Evolutionary conservation across 2,113 vertebrate species (phyloP), one percentile per base, ranked within the genome.

Genomic region (Vimba vimba): DNA sequence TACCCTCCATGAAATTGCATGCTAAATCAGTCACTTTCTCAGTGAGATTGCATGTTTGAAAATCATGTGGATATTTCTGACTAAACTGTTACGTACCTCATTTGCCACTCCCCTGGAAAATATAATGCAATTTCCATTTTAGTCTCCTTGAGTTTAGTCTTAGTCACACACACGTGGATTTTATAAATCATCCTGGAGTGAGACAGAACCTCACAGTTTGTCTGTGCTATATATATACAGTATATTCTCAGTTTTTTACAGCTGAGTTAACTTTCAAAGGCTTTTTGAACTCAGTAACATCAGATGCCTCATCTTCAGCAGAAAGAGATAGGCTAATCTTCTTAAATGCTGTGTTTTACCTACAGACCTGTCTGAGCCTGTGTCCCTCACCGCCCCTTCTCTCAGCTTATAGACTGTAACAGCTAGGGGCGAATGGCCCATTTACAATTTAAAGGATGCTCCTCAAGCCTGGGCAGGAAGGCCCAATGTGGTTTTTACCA

Each of bases 281-380:
- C 79, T 52, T 33, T 11, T 50, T 82, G 33, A 57, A 45, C 27
- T 87, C 60, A 19, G 50, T n/a, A 87, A 69, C 78, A 64, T 33
- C 30, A 62, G 62, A 75, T 73, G 83, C 79, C 73, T 62, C 76
- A 50, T 79, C 69, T 68, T 85, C 80, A 12, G 23, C n/a, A 9
- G 62, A 11, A 86, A 78, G 59, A 83, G 39, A 74, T 82, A 10
- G 43, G 43, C 43, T 9, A 10, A 68, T 82, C 76, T 86, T 75
- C 30, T 74, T 80, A 80, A 90, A 85, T 60, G 78, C 86, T 85
- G 64, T 55, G 88, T 88, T 88, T 76, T 90, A 92, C 88, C 86
- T 88, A 60, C 83, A 78, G 78, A 83, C 92, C 64, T 92, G 92
- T 77, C 92, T 89, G 82, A 86, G 92, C 93, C 82, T 85, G 93